Conservation (phyloP, 53 echinoderm and acorn worm species). For the Stichopus horrens region DNA sequence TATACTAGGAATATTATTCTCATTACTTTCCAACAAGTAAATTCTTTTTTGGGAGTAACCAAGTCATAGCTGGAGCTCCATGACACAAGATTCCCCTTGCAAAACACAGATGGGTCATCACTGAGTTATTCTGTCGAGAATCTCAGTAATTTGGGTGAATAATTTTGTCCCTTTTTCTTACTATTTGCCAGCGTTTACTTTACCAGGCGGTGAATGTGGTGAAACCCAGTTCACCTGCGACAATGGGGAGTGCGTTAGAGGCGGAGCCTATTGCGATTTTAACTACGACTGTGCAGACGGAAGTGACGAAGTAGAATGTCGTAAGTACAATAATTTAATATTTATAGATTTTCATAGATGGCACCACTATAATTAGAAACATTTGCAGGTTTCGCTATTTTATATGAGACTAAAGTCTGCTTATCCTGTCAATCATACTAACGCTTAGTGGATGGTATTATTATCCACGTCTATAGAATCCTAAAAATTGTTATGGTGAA, state of each 20-base stretch:
- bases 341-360: no score
- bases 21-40: background rate
- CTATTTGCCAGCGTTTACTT: background rate
- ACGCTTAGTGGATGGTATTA: no score
- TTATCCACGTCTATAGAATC: no score
- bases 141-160: background rate
- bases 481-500: no score
- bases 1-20: no score
- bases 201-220: conserved; percentile 24
- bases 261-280: conserved; percentile 25
- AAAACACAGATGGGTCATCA: background rate
- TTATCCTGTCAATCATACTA: no score
- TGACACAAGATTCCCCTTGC: background rate
- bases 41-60: background rate
- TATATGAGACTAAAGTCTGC: background rate
- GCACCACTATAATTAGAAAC: no score
- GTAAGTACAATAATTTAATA: conserved; percentile 18
- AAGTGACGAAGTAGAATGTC: conserved; percentile 33
- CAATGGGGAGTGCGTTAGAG: conserved; percentile 38
- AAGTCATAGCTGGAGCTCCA: background rate
- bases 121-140: background rate
- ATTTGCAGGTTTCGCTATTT: no score
- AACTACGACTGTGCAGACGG: conserved; percentile 44
- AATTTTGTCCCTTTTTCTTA: background rate
- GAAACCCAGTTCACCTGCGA: background rate